A percentile compares a stretch with the other conserved stretches of the same genome.
Evolutionary conservation across 2,113 vertebrate species (phyloP).

Genomic region (Notiomystis cincta): DNA sequence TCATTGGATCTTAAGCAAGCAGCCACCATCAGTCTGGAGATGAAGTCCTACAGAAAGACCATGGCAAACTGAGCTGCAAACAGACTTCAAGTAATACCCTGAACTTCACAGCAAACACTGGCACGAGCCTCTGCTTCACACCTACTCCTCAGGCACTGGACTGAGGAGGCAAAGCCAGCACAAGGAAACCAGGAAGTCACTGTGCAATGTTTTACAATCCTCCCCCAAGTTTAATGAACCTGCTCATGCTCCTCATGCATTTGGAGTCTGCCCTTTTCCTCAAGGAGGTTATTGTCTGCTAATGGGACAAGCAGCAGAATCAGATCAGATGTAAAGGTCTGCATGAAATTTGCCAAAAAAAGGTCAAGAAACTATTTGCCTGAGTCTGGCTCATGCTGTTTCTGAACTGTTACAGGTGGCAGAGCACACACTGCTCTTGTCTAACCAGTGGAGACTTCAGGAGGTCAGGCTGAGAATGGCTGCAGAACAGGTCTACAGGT

Average conservation of each 20-base stretch:
- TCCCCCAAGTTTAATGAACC: background rate
- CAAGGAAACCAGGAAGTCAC: background rate
- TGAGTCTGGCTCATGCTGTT: background rate
- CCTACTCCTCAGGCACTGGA: background rate
- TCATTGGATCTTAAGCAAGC: background rate
- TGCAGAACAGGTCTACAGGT: background rate
- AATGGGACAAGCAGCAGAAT: background rate
- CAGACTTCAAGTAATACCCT: background rate
- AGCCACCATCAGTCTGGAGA: background rate
- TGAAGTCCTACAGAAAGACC: background rate
- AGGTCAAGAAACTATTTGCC: background rate
- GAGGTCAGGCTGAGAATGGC: background rate
- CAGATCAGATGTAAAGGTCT: background rate
- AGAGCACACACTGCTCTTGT: background rate
- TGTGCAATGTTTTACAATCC: background rate
- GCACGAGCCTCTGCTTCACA: background rate
- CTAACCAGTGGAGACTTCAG: background rate
- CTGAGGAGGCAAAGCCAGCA: background rate
- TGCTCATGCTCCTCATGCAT: background rate
- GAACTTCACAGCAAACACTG: fast-evolving
- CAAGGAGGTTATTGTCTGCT: background rate
- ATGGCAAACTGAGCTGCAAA: background rate
- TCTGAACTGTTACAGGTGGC: background rate
- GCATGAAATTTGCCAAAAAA: background rate
- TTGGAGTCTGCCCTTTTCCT: background rate